Evolutionary conservation across 2,888 invertebrate species (phyloP).

Genomic region (Aleiodes leptofemur): DNA sequence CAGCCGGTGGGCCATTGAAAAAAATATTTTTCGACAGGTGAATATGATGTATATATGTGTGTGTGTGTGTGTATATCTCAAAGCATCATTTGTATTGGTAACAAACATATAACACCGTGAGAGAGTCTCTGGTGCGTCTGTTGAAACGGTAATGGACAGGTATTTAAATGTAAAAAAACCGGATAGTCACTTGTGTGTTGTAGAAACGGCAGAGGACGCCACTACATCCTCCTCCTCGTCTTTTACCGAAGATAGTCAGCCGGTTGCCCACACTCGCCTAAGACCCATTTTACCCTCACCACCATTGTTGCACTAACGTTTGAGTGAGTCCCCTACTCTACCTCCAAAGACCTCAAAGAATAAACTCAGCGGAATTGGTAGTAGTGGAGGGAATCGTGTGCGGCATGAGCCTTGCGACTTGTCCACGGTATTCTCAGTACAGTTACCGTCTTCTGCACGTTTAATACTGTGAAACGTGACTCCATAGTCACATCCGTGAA

Average conservation of each 20-base stretch:
- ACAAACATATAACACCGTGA: constrained; percentile 20
- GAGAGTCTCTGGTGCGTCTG: constrained; percentile 33
- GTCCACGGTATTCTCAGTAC: constrained; percentile 66
- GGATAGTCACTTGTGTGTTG: constrained; percentile 61
- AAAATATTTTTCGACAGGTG: constrained; percentile 27
- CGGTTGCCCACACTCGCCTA: constrained; percentile 41
- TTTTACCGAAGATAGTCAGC: constrained; percentile 4
- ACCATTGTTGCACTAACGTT: not conserved
- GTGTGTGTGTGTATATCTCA: not conserved
- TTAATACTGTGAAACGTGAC: constrained; percentile 10
- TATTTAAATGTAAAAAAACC: constrained; percentile 69
- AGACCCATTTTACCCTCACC: constrained; percentile 60
- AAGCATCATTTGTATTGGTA: not conserved
- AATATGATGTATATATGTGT: not conserved
- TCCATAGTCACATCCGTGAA: constrained; percentile 29
- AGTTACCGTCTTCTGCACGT: constrained; percentile 63
- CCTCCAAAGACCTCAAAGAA: constrained; percentile 30
- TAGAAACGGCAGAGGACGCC: constrained; percentile 68
- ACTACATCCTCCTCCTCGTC: constrained; percentile 53
- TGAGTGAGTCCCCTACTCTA: constrained; percentile 1
- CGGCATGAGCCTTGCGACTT: constrained; percentile 60
- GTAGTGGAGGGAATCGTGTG: constrained; percentile 45
- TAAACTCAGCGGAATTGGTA: constrained; percentile 8
- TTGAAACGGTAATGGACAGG: constrained; percentile 21
- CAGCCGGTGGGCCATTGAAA: not conserved